Base-by-base conservation (phyloP, 2,797 vertebrate genomes). In the Sandelia bainsii region DNA sequence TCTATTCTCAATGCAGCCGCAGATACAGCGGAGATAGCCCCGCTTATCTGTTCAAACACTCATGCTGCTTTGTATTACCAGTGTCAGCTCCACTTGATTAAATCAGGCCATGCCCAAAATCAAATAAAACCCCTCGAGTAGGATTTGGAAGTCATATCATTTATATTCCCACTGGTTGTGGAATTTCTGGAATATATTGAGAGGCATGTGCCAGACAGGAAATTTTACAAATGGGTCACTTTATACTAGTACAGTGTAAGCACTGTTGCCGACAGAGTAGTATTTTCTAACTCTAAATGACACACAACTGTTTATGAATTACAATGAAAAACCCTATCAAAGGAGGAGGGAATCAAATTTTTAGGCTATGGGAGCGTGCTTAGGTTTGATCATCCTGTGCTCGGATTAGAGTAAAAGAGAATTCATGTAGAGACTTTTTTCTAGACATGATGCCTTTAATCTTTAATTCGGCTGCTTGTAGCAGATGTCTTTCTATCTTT, bases 81-180 rank as follows among this genome's bases (percentile, higher is more conserved):
- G 62, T 83, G 87, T 87, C 84, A 83, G 87, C 86, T 75, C 64
- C 57, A 23, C 72, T 80, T 87, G 90, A 91, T 91, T 89, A 80
- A 91, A 92, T 92, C 90, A 91, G 84, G 79, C 84, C 87, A 66
- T 69, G 76, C 82, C 84, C 72, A 76, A 89, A 91, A 90, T 90
- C 89, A 91, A 90, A 91, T 90, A 85, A 90, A 87, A 70, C 22
- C 86, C 77, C 80, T 54, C 4, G 65, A 88, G 88, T 72, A 19
- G 66, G 84, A 79, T 87, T 90, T 84, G 69, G 65, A 83, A 89
- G 58, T 57, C 62, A 14, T 50, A 70, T 71, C 59, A 9, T 51
- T 77, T 65, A n/a, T 72, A 76, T 77, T 83, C 80, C 75, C 50
- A 44, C 68, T 11, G 70, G 69, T 72, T 74, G 61, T 53, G 75